Base-by-base conservation (phyloP, 2,888 invertebrate species). In the Trichopria drosophilae region DNA sequence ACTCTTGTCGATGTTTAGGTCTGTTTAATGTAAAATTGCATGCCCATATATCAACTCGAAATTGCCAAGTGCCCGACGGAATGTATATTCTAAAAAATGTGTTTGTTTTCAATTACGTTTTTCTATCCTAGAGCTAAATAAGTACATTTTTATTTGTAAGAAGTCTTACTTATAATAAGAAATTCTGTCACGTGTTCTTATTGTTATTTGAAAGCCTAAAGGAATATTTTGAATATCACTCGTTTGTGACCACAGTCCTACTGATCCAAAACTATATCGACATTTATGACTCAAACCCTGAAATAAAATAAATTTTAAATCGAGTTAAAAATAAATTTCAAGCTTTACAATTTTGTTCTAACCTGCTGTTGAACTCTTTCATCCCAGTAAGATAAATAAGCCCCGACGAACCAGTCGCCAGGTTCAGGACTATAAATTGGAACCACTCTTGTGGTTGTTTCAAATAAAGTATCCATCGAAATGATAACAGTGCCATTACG, bases 321-420 rank as follows among this genome's bases (percentile, higher is more conserved):
- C 28, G 19, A 37, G 32, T 45, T 37, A 22, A 15, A 15, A 47
- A 31, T 12, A 19, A 53, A 32, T 10, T 10, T 22, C 20, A n/a
- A 29, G 10, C 12, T 20, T 20, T 12, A 40, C 22, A 39, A 20
- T 13, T 16, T 36, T 28, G 16, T 46, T 45, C 51, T 34, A 53
- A 78, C 79, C 71, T 78, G 75, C 58, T 78, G 78, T 56, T 76
- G 75, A 32, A 79, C 71, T 56, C 75, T 73, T 51, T 77, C 72
- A 63, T 78, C 76, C 77, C 77, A 78, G 51, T 75, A 68, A 24
- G 77, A 71, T 51, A 79, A 71, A 62, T 77, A 78, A 39, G 78
- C 79, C 42, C 75, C 77, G 9, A 78, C 76, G 64, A 78, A 79
- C 79, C 79, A 79, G 59, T 77, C 77, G 10, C 79, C 79, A 29